These are phyloP conservation scores for Sesia bembeciformis DNA, from an alignment of 2,888 invertebrate genomes.

Conservation along the genomic window DNA sequence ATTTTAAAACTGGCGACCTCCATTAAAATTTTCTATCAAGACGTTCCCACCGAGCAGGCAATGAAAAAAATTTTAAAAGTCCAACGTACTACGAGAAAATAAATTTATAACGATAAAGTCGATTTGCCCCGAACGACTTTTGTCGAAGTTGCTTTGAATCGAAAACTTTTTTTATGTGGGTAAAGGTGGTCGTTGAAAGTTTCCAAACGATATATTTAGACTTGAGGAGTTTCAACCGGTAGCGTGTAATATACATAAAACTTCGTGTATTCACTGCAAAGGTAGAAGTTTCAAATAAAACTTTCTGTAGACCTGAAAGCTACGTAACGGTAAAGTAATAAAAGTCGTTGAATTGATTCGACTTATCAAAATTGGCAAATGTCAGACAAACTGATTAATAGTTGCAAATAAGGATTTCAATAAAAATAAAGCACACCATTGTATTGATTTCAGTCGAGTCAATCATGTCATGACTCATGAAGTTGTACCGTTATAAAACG, in stretches of 20 bases:
- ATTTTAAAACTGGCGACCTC: no score
- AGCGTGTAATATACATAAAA: background rate
- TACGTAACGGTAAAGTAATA: background rate
- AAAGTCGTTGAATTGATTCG: background rate
- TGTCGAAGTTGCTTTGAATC: constrained; percentile 10
- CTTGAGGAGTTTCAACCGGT: background rate
- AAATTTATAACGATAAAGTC: constrained; percentile 22
- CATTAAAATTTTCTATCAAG: background rate
- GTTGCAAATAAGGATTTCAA: no score
- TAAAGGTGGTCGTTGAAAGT: constrained; percentile 8
- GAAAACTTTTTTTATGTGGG: constrained; percentile 15
- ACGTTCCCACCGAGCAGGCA: background rate
- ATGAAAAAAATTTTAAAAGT: background rate
- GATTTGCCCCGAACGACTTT: constrained; percentile 16
- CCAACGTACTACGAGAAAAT: constrained; percentile 7
- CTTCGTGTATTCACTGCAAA: background rate
- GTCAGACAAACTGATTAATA: no score
- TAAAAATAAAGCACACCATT: no score
- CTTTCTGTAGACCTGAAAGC: background rate
- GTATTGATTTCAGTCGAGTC: no score
- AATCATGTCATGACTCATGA: no score
- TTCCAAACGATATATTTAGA: constrained; percentile 5
- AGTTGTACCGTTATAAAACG: no score
- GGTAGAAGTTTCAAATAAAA: background rate
- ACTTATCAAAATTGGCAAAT: no score